Base-by-base conservation (phyloP, 1,140 invertebrate genomes). In the Magallana ariakensis region DNA sequence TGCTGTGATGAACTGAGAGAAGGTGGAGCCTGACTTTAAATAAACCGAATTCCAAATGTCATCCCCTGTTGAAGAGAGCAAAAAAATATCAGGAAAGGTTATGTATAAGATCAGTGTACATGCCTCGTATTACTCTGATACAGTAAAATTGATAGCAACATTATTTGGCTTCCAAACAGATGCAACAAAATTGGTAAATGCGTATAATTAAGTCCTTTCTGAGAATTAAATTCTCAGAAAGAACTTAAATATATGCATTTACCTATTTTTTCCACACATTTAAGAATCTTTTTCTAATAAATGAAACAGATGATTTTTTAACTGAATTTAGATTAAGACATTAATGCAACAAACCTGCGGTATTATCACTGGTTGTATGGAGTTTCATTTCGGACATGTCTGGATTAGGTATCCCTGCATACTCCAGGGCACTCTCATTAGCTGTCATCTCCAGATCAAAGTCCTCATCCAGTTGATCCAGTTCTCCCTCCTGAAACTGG, bases 381-480 rank as follows among this genome's bases (percentile, higher is more conserved):
- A 19, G 22, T 75, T n/a, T 88, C 62, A 83, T 66, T 75, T 83
- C 75, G 46, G 54, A 87, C 60, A 22, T 58, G 75, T 84, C 88
- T 33, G 60, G 66, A 60, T 75, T 85, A 85, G 55, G 83, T 57
- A 85, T 88, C 66, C 66, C 80, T 55, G 86, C 82, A 55, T 85
- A 70, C 26, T 87, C 84, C 19, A 80, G 82, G 19, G 80, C 60
- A 10, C 53, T 85, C 16, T 84, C 60, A 70, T 75, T 87, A 26
- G 66, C 22, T 75, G 66, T 75, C 54, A 81, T 81, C 22, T 92
- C 88, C 54, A 92, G 88, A 82, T 92, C 90, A 84, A 93, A 93
- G 81, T 93, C 91, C 55, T 87, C 91, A 84, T 93, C 92, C 16
- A 93, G 85, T 57, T 89, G 56, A 0, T 90, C 55, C 19, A 93